Base-by-base conservation (phyloP, 2,113 vertebrate genomes). In the Pleuronectes platessa region DNA sequence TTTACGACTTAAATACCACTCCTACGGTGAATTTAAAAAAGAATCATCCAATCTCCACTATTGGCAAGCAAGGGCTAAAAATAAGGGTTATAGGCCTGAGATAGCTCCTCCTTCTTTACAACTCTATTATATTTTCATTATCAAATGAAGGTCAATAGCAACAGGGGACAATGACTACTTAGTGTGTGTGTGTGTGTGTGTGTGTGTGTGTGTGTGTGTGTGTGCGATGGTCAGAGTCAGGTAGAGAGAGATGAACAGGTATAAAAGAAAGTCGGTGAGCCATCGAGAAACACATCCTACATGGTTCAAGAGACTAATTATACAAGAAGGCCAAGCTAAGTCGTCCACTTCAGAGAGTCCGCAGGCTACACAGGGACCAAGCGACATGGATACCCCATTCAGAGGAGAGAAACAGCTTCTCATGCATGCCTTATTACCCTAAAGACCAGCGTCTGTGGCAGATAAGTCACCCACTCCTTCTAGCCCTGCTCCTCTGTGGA, bases 401-500 rank as follows among this genome's bases (percentile, higher is more conserved):
- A 90, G 84, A 90, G 87, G 83, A 84, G 84, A 86, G 92, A 85
- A 92, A 90, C 91, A 92, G 93, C 90, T 93, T 93, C 93, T 94
- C 93, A 95, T 95, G 94, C 94, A 94, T 95, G 92, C 81, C 83
- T 90, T 92, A 94, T 95, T 94, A 95, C 94, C 94, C 94, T 74
- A 81, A 85, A 94, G 94, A 92, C 90, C 82, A 35, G 61, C 66
- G 71, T 90, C 76, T 89, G 83, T 88, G 88, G 88, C 90, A 87
- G 93, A 93, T 93, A 93, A 93, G 92, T 93, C 92, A 93, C 92
- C 92, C 90, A 86, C 87, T 90, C 91, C 90, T 91, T 90, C 92
- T 82, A 83, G 88, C 90, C 85, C 68, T 70, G 71, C 88, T 88
- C 92, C 93, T 94, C 92, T 63, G 77, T 55, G 91, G 91, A 88